phyloP scores from a whole-genome alignment of 2,113 vertebrate genomes.

The Salvelinus namaycush region DNA sequence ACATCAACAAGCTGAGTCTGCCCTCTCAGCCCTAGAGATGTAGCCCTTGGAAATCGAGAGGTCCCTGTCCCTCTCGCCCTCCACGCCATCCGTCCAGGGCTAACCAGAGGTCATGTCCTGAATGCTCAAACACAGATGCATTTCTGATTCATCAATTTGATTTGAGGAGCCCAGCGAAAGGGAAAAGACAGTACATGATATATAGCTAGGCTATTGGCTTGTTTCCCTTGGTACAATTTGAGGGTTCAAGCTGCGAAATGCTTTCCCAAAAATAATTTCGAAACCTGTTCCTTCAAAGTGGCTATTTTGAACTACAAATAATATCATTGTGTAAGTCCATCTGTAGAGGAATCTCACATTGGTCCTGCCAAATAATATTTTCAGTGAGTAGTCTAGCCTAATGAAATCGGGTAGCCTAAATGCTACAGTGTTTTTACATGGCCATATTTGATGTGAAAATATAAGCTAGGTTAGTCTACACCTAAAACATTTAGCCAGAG shows the following conservation, averaged over 20 bases:
- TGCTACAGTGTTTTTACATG: no score
- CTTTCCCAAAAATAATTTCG: slow-evolving; percentile 28
- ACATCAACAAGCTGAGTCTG: slow-evolving; percentile 31
- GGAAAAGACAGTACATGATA: background rate
- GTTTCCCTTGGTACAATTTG: background rate
- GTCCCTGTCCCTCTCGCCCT: background rate
- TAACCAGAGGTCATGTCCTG: slow-evolving; percentile 26
- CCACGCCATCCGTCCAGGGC: background rate
- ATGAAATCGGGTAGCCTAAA: background rate
- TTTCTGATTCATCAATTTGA: background rate
- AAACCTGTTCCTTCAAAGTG: background rate
- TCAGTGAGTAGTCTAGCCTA: background rate
- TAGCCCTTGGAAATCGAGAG: slow-evolving; percentile 25
- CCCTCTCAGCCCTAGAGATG: slow-evolving; percentile 23
- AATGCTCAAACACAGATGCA: background rate
- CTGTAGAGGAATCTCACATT: background rate
- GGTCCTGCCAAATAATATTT: background rate
- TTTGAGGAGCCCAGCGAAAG: background rate
- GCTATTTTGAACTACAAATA: slow-evolving; percentile 18
- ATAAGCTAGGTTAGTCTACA: no score
- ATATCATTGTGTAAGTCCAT: slow-evolving; percentile 1
- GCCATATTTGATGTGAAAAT: no score
- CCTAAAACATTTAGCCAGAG: background rate
- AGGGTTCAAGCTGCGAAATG: background rate
- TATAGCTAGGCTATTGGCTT: background rate